A percentile compares a stretch with the other conserved stretches of the same genome.
phyloP scores from a whole-genome alignment of 2,113 vertebrate species.

The Rhinopomastus cyanomelas region DNA sequence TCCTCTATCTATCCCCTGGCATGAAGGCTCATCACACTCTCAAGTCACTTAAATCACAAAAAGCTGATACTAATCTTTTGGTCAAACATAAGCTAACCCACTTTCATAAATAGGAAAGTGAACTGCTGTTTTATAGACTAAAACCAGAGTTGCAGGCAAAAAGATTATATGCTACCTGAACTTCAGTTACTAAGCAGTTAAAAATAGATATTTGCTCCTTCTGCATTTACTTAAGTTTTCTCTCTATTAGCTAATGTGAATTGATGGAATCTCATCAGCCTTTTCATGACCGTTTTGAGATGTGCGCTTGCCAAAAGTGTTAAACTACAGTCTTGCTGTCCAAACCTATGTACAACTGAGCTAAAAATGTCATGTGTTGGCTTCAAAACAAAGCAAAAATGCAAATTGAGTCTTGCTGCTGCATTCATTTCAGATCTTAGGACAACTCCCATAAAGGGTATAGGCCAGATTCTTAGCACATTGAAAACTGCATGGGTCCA shows the following conservation, averaged over 20 bases:
- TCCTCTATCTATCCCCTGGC: background rate
- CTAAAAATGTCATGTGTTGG: constrained; percentile 61
- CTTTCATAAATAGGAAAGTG: background rate
- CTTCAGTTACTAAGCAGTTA: constrained; percentile 34
- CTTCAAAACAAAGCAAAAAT: constrained; percentile 56
- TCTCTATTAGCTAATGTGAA: constrained; percentile 53
- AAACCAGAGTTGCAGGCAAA: background rate
- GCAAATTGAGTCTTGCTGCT: constrained; percentile 56
- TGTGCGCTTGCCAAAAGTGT: constrained; percentile 42
- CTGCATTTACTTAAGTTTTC: constrained; percentile 45
- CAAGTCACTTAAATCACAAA: background rate
- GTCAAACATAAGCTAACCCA: background rate
- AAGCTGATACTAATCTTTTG: background rate
- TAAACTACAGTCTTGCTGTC: constrained; percentile 32
- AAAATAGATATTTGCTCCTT: constrained; percentile 27
- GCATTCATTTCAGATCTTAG: constrained; percentile 42
- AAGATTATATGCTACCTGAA: background rate
- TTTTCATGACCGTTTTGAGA: constrained; percentile 57
- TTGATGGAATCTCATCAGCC: constrained; percentile 51
- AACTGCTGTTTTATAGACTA: constrained; percentile 24
- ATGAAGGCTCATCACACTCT: background rate
- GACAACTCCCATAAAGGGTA: constrained; percentile 41
- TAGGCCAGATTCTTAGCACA: constrained; percentile 13
- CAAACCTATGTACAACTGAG: constrained; percentile 35
- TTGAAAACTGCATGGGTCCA: constrained; percentile 22